These are phyloP conservation scores for Sphenodon punctatus DNA, from an alignment of 2,797 vertebrate genomes.

Conservation along the genomic window DNA sequence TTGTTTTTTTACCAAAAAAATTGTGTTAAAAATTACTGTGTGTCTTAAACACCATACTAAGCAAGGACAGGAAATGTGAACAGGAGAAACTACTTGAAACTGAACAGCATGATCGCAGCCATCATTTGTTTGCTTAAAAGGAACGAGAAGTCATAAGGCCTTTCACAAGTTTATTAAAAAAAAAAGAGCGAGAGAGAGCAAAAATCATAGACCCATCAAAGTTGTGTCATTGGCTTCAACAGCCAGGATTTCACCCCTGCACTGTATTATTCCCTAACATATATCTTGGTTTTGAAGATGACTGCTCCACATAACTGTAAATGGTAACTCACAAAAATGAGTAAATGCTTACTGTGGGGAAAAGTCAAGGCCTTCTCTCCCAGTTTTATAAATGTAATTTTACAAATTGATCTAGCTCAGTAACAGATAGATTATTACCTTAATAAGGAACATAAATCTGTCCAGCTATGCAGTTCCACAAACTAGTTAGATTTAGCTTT, in stretches of 20 bases:
- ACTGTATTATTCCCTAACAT: background rate
- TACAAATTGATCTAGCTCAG: conserved; percentile 30
- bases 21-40: background rate
- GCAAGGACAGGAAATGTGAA: background rate
- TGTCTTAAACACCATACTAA: background rate
- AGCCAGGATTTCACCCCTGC: background rate
- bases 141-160: background rate
- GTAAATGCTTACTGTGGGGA: conserved; percentile 31
- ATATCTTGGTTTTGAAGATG: background rate
- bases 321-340: conserved; percentile 12
- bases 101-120: too few species aligned
- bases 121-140: too few species aligned
- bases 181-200: background rate
- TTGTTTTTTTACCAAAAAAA: background rate
- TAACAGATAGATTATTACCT: conserved; percentile 49
- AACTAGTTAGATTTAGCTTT: background rate
- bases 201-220: background rate
- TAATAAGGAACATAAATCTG: conserved; percentile 50
- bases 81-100: too few species aligned
- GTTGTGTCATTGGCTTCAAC: too few species aligned
- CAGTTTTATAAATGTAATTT: conserved; percentile 53
- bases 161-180: too few species aligned
- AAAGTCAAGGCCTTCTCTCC: conserved; percentile 19
- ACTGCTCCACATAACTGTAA: background rate
- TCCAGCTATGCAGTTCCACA: background rate